Percentiles rank a stretch among this genome's conserved stretches.
These are phyloP conservation scores for Drosophila parvula DNA, from an alignment of 1,140 invertebrate genomes.

Conservation along the genomic window DNA sequence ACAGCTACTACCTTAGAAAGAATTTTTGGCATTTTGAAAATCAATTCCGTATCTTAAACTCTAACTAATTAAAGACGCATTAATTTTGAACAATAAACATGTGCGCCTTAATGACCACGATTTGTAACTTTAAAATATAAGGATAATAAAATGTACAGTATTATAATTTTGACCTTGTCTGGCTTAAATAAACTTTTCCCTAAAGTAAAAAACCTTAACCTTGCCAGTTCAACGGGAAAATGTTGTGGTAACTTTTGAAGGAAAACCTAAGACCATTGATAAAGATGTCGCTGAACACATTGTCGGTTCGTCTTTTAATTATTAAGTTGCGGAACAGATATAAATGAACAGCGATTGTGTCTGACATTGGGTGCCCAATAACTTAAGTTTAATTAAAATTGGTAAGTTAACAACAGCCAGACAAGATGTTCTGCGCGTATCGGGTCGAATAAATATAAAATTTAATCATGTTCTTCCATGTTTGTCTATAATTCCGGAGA, in stretches of 20 bases:
- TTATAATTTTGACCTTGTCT: no score
- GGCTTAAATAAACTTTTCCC: neutral
- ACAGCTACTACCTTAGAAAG: no score
- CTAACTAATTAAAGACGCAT: no score
- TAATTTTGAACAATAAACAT: neutral
- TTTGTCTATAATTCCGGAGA: constrained; percentile 29
- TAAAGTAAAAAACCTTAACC: neutral
- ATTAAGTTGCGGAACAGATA: constrained; percentile 42
- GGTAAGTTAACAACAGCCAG: constrained; percentile 34
- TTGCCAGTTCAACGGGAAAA: constrained; percentile 9
- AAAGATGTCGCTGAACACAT: constrained; percentile 1
- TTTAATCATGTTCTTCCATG: constrained; percentile 44
- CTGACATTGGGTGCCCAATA: constrained; percentile 1
- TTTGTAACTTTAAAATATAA: neutral
- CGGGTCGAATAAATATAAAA: constrained; percentile 60
- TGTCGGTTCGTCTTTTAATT: constrained; percentile 20
- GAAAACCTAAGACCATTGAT: constrained; percentile 13
- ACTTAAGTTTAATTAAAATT: constrained; percentile 65
- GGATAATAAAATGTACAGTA: no score
- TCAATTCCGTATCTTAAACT: no score
- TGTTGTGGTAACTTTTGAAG: constrained; percentile 10
- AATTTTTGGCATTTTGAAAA: no score
- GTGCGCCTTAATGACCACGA: neutral
- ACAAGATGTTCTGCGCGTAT: constrained; percentile 24
- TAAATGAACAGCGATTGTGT: constrained; percentile 17